Percentiles rank a stretch among this genome's conserved stretches.
phyloP scores from a whole-genome alignment of 1,140 invertebrate species.

The Tigriopus japonicus region DNA sequence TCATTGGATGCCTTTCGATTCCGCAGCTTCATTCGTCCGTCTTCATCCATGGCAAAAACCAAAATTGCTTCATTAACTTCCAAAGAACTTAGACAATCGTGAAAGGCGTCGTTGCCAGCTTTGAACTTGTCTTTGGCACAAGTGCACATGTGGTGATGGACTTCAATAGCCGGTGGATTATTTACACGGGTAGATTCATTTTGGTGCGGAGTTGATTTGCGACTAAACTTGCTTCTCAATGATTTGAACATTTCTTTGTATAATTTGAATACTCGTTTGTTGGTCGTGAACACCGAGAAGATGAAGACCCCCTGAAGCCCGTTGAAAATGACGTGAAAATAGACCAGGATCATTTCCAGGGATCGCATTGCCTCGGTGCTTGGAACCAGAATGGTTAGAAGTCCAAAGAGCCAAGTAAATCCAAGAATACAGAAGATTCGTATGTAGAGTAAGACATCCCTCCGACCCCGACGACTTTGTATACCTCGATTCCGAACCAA shows the following conservation, averaged over 20 bases:
- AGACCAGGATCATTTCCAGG: constrained; percentile 19
- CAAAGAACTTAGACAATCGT: too few relatives aligned
- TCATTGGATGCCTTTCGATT: too few relatives aligned
- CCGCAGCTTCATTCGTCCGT: too few relatives aligned
- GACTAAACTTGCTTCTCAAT: too few relatives aligned
- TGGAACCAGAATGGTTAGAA: constrained; percentile 19
- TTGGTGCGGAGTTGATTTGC: too few relatives aligned
- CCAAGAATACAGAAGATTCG: constrained; percentile 24
- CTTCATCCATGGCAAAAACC: too few relatives aligned
- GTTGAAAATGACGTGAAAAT: constrained; percentile 25
- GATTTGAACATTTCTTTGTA: constrained; percentile 6
- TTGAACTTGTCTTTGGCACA: too few relatives aligned
- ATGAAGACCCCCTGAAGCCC: constrained; percentile 27
- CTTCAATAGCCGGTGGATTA: too few relatives aligned
- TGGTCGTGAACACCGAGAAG: constrained; percentile 25
- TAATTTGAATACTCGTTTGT: constrained; percentile 8
- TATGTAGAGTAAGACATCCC: constrained; percentile 27
- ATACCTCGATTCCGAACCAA: constrained; percentile 16
- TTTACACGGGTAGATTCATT: too few relatives aligned
- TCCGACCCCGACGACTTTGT: constrained; percentile 16
- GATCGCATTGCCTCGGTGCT: neutral
- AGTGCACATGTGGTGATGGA: too few relatives aligned
- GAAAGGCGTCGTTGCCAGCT: too few relatives aligned
- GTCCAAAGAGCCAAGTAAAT: constrained; percentile 23
- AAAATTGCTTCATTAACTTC: too few relatives aligned